These are phyloP conservation scores for Corbicula japonica DNA, from an alignment of 2,888 invertebrate genomes.

Conservation along the genomic window DNA sequence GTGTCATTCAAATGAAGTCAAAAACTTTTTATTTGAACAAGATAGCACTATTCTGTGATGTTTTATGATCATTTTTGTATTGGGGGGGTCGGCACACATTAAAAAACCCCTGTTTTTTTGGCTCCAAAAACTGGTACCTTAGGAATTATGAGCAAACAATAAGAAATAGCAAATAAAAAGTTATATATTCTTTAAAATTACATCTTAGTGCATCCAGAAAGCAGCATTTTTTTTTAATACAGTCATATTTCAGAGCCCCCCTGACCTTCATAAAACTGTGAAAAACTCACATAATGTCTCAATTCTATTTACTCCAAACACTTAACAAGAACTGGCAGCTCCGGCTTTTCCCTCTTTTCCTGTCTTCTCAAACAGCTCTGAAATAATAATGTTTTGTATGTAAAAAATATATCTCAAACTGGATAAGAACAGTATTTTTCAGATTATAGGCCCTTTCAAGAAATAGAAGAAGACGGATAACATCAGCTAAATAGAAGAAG, in stretches of 20 bases:
- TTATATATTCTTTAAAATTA: not conserved
- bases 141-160: not conserved
- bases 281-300: not conserved
- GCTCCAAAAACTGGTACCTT: not conserved
- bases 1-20: not conserved
- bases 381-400: not conserved
- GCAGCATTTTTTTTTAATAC: not conserved
- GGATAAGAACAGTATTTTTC: not conserved
- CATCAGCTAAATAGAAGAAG: not conserved
- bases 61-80: not conserved
- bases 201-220: not conserved
- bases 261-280: too few relatives aligned
- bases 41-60: not conserved
- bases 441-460: not conserved
- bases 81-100: not conserved
- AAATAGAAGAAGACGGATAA: not conserved
- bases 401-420: not conserved
- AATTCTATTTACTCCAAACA: not conserved
- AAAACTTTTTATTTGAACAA: not conserved
- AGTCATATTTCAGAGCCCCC: too few relatives aligned
- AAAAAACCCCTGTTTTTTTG: not conserved
- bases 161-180: not conserved
- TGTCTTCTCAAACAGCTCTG: conserved; percentile 7
- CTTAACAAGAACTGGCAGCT: not conserved
- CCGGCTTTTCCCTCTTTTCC: not conserved